These are phyloP conservation scores for Sylvilagus floridanus DNA, from an alignment of 2,797 vertebrate species.

Conservation along the genomic window DNA sequence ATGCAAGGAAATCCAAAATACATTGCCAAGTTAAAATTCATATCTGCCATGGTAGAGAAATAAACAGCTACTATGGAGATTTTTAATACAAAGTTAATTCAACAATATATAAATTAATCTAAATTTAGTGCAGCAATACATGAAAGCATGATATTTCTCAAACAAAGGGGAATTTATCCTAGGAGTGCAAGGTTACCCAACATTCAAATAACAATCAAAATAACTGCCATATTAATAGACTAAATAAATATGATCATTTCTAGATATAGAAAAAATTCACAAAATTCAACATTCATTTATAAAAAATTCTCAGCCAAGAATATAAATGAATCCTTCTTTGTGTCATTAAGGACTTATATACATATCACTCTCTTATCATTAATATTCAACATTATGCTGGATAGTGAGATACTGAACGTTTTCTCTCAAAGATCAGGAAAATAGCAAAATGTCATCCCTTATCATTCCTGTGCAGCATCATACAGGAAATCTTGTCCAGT, in stretches of 20 bases:
- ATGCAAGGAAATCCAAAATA: background rate
- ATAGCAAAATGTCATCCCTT: no score
- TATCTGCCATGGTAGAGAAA: background rate
- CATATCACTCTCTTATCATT: background rate
- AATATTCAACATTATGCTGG: background rate
- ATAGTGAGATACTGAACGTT: background rate
- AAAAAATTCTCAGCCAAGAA: background rate
- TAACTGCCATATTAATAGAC: background rate
- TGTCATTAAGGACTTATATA: background rate
- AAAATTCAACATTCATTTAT: constrained; percentile 20
- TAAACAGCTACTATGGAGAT: background rate
- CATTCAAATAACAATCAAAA: background rate
- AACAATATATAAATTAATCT: background rate
- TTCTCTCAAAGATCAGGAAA: background rate
- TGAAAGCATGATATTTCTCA: background rate
- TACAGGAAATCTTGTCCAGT: background rate
- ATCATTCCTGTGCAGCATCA: background rate
- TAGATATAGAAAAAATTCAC: constrained; percentile 4
- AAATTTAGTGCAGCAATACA: background rate
- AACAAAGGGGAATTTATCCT: background rate
- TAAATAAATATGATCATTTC: constrained; percentile 5
- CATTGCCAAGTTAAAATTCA: background rate
- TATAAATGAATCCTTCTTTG: background rate
- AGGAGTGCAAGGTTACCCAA: background rate
- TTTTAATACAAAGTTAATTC: background rate